Conservation (phyloP, 2,797 vertebrate species). For the Intellagama lesueurii region DNA sequence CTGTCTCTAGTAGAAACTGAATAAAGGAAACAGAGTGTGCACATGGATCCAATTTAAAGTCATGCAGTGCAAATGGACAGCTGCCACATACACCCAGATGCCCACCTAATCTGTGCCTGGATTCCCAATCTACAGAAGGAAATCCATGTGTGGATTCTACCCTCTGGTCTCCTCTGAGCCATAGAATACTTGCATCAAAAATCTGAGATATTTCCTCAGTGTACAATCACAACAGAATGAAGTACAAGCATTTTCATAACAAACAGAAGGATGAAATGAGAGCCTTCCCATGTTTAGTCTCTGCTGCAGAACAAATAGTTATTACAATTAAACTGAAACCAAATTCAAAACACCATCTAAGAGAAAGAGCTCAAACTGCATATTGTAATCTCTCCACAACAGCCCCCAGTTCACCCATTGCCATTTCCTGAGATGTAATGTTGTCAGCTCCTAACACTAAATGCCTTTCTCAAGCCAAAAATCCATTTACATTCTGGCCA, state of each 20-base stretch:
- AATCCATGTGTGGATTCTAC: not conserved
- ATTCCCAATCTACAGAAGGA: not conserved
- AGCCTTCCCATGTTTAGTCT: slow-evolving; percentile 66
- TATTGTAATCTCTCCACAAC: slow-evolving; percentile 27
- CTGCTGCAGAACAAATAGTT: slow-evolving; percentile 70
- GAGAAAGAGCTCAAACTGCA: slow-evolving; percentile 64
- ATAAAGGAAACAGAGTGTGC: not conserved
- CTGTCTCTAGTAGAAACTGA: no score
- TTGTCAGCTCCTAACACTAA: slow-evolving; percentile 32
- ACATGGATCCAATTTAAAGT: not conserved
- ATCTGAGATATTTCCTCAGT: not conserved
- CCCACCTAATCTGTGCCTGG: not conserved
- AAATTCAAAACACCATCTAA: slow-evolving; percentile 61
- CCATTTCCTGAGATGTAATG: slow-evolving; percentile 32
- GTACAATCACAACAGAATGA: slow-evolving; percentile 32
- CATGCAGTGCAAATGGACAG: not conserved
- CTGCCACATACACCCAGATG: not conserved
- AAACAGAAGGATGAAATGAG: slow-evolving; percentile 67
- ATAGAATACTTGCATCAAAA: not conserved
- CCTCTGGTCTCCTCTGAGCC: not conserved
- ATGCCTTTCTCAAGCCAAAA: slow-evolving; percentile 45
- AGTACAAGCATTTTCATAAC: slow-evolving; percentile 57
- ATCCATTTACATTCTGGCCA: slow-evolving; percentile 45
- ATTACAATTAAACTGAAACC: slow-evolving; percentile 65
- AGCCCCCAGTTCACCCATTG: not conserved